Percentiles rank a stretch among this genome's conserved stretches.
Conservation (phyloP, 2,113 vertebrate species). For the Pelvicachromis taeniatus region DNA sequence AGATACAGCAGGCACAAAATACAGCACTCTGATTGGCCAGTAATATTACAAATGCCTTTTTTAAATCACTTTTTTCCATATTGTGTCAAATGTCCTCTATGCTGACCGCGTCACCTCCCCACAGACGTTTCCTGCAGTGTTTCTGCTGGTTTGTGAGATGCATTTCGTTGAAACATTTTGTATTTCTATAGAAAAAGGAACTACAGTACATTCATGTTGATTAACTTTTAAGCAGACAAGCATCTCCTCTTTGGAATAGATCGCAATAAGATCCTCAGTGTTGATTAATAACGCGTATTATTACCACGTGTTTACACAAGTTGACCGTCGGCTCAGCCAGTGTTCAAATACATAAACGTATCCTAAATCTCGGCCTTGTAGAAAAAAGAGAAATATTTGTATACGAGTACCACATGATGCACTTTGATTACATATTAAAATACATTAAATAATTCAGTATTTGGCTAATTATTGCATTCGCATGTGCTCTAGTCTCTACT, state of each 20-base stretch:
- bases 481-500: conserved; percentile 45
- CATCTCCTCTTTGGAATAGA: conserved; percentile 51
- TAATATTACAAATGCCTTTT: conserved; percentile 39
- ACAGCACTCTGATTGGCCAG: conserved; percentile 61
- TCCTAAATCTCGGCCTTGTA: conserved; percentile 48
- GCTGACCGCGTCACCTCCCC: not conserved
- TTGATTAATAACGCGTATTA: not conserved
- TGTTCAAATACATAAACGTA: conserved; percentile 14
- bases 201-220: conserved; percentile 35
- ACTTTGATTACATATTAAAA: conserved; percentile 56
- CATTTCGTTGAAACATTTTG: conserved; percentile 25
- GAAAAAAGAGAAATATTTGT: conserved; percentile 42
- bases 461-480: conserved; percentile 63
- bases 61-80: not conserved
- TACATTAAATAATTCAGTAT: conserved; percentile 30
- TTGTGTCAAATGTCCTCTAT: conserved; percentile 16
- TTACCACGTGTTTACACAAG: conserved; percentile 9
- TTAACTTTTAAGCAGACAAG: conserved; percentile 13
- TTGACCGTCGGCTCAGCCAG: not conserved
- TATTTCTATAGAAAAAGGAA: conserved; percentile 50
- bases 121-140: not conserved
- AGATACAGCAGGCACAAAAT: conserved; percentile 68
- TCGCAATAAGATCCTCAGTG: not conserved
- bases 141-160: conserved; percentile 44
- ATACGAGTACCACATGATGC: conserved; percentile 19